Percentiles rank a stretch among this genome's conserved stretches.
phyloP scores from a whole-genome alignment of 1,140 invertebrate species.

The Mya arenaria region DNA sequence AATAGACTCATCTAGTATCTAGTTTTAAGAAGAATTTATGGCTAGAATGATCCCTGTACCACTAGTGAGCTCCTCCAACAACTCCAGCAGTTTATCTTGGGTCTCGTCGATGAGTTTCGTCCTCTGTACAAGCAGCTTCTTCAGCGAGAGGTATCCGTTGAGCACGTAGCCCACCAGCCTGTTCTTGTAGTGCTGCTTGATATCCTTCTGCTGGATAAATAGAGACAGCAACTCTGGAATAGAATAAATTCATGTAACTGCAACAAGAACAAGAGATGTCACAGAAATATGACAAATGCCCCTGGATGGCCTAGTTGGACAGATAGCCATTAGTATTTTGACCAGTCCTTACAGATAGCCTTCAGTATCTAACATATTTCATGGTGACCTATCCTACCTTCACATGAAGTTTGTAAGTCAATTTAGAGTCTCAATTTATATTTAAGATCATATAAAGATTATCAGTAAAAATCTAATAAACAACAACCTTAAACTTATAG shows the following conservation, averaged over 20 bases:
- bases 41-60: constrained; percentile 82
- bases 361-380: too few species aligned
- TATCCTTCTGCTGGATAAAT: constrained; percentile 87
- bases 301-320: too few species aligned
- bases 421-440: too few species aligned
- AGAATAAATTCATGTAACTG: constrained; percentile 40
- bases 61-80: constrained; percentile 98
- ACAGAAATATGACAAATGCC: too few species aligned
- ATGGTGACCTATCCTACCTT: too few species aligned
- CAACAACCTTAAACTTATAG: too few species aligned
- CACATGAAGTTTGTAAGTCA: too few species aligned
- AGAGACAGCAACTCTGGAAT: constrained; percentile 92
- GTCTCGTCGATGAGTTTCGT: constrained; percentile 98
- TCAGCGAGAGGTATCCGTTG: constrained; percentile 95
- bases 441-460: too few species aligned
- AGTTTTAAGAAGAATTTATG: not conserved
- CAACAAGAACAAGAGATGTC: not conserved
- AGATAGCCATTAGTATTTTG: too few species aligned
- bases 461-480: too few species aligned
- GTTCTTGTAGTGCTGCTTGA: constrained; percentile 93
- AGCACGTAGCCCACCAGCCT: constrained; percentile 93
- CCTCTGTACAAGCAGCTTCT: constrained; percentile 95
- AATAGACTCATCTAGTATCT: too few species aligned
- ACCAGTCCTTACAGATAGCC: too few species aligned
- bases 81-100: constrained; percentile 96